Evolutionary conservation across 2,113 vertebrate genomes (phyloP).

Genomic region (Thalassarche chlororhynchos): DNA sequence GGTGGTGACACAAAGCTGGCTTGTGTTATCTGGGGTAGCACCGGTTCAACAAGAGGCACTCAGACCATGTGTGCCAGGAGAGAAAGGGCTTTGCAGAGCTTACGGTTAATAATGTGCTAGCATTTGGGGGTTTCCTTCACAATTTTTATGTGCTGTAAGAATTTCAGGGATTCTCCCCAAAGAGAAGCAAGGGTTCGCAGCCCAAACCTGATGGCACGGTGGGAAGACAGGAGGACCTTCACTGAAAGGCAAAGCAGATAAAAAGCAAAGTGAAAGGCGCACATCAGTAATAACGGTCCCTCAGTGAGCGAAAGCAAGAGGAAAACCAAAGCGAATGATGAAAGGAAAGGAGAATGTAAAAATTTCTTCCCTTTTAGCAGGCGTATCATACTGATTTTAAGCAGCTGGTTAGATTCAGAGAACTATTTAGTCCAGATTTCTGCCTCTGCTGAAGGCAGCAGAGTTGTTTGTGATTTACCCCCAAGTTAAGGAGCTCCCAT

Average conservation of each 20-base stretch:
- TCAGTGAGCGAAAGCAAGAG: not conserved
- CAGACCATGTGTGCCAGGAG: accelerated
- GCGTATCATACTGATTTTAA: not conserved
- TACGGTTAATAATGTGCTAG: accelerated
- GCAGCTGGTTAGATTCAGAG: not conserved
- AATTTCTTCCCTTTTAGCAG: not conserved
- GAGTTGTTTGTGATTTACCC: not conserved
- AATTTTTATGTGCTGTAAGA: not conserved
- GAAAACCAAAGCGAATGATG: not conserved
- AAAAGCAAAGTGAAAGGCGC: not conserved
- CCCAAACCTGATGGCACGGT: not conserved
- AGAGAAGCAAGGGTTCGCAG: not conserved
- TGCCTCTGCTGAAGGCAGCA: not conserved
- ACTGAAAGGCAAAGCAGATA: not conserved
- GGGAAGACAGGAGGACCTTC: not conserved
- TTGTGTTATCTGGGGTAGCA: not conserved
- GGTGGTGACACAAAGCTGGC: not conserved
- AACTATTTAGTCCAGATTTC: not conserved
- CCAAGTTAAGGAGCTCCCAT: not conserved
- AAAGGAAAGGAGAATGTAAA: not conserved
- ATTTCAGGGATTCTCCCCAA: not conserved
- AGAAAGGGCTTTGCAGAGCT: not conserved
- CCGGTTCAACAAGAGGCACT: accelerated
- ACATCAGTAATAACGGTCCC: not conserved
- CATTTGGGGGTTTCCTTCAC: not conserved